phyloP scores from a whole-genome alignment of 2,888 invertebrate genomes.

The Trichopria drosophilae region DNA sequence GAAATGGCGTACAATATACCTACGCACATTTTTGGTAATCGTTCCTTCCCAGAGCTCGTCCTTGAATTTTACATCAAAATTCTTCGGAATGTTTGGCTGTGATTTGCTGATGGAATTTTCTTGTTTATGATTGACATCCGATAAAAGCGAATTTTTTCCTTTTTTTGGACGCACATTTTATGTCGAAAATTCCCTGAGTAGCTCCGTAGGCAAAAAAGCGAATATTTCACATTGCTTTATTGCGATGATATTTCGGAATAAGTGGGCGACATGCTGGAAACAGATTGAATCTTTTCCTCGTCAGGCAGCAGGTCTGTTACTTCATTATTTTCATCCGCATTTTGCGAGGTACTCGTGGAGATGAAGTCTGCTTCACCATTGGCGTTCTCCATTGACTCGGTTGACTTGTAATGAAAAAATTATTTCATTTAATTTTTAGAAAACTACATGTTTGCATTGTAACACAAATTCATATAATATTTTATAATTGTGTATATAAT shows the following conservation, averaged over 20 bases:
- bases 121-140: too few species aligned
- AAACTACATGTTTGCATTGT: conserved; percentile 25
- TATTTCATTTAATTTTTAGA: conserved; percentile 2
- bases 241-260: conserved; percentile 45
- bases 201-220: not conserved
- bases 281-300: conserved; percentile 36
- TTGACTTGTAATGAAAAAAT: conserved; percentile 36
- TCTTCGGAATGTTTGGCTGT: too few species aligned
- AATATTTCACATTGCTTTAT: conserved; percentile 13
- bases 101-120: too few species aligned
- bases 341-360: conserved; percentile 43
- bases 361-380: conserved; percentile 38
- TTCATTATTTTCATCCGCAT: conserved; percentile 30
- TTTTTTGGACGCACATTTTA: too few species aligned
- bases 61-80: too few species aligned
- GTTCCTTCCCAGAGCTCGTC: too few species aligned
- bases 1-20: too few species aligned
- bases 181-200: conserved; percentile 8
- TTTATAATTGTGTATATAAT: too few species aligned
- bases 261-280: conserved; percentile 41
- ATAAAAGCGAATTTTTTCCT: too few species aligned
- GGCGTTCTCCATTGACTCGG: conserved; percentile 36
- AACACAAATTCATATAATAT: too few species aligned
- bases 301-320: conserved; percentile 31
- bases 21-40: too few species aligned